phyloP scores from a whole-genome alignment of 2,888 invertebrate species.

The Drosophila paucipuncta region DNA sequence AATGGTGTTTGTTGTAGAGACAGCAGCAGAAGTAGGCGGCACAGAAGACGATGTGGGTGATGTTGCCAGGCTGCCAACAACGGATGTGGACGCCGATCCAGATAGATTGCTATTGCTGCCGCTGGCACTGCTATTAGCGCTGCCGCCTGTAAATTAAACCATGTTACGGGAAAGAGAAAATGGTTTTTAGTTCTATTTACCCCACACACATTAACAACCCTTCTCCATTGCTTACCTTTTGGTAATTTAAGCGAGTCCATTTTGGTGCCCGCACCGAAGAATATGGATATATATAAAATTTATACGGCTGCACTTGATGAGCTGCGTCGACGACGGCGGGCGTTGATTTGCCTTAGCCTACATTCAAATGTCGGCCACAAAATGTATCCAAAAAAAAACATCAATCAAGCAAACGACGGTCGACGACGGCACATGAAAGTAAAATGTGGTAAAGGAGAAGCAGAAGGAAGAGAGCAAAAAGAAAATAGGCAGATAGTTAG shows the following conservation, averaged over 20 bases:
- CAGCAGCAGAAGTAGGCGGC: slow-evolving; percentile 25
- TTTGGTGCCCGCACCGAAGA: slow-evolving; percentile 53
- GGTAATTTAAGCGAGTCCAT: slow-evolving; percentile 85
- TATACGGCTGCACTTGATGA: slow-evolving; percentile 75
- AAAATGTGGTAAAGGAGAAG: slow-evolving; percentile 17
- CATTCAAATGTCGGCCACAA: slow-evolving; percentile 53
- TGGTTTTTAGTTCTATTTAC: neutral
- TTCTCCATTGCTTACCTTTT: slow-evolving; percentile 74
- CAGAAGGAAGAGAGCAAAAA: neutral
- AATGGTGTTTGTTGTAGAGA: slow-evolving; percentile 28
- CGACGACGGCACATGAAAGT: slow-evolving; percentile 59
- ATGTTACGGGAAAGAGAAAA: neutral
- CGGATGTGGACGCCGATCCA: slow-evolving; percentile 64
- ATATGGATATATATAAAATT: slow-evolving; percentile 30
- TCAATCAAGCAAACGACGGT: slow-evolving; percentile 63
- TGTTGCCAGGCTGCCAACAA: slow-evolving; percentile 56
- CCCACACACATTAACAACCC: neutral
- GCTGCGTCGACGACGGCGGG: slow-evolving; percentile 42
- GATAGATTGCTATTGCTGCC: slow-evolving; percentile 77
- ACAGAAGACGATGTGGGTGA: slow-evolving; percentile 68
- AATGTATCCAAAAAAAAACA: slow-evolving; percentile 72
- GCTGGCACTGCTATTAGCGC: slow-evolving; percentile 68
- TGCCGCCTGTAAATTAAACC: slow-evolving; percentile 46
- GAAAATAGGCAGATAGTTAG: slow-evolving; percentile 34
- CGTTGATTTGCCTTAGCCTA: slow-evolving; percentile 66